Evolutionary conservation across 1,140 invertebrate genomes (phyloP).

Genomic region (Drosophila auraria): DNA sequence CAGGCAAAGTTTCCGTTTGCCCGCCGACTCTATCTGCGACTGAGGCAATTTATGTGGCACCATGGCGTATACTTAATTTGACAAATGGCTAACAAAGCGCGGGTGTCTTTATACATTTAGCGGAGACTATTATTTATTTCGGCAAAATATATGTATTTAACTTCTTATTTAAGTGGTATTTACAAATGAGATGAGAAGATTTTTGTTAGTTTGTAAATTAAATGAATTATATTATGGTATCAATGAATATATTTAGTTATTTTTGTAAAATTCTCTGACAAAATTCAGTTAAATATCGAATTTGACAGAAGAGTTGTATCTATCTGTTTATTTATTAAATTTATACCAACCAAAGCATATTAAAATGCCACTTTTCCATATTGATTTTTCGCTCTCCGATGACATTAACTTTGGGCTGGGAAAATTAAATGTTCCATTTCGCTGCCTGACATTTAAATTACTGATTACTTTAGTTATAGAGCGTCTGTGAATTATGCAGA

Average conservation of each 20-base stretch:
- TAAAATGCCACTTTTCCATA: not conserved
- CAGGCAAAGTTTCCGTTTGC: slow-evolving; percentile 42
- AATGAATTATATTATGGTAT: too few species aligned
- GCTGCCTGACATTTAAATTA: slow-evolving; percentile 22
- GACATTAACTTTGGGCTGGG: not conserved
- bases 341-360: not conserved
- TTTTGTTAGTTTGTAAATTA: not conserved
- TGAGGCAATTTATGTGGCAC: slow-evolving; percentile 29
- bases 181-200: not conserved
- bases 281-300: too few species aligned
- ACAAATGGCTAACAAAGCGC: slow-evolving; percentile 44
- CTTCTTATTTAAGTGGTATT: slow-evolving; percentile 7
- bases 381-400: slow-evolving; percentile 1
- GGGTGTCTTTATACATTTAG: slow-evolving; percentile 5
- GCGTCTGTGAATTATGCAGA: slow-evolving; percentile 19
- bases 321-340: not conserved
- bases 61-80: slow-evolving; percentile 50
- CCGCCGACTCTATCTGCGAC: slow-evolving; percentile 31
- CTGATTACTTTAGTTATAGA: slow-evolving; percentile 22
- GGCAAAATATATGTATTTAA: not conserved
- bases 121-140: not conserved
- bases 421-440: not conserved
- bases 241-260: too few species aligned
- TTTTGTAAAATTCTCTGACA: too few species aligned
- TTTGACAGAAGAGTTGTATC: not conserved